These are phyloP conservation scores for Pelodiscus sinensis DNA, from an alignment of 2,113 vertebrate genomes.

Conservation along the genomic window DNA sequence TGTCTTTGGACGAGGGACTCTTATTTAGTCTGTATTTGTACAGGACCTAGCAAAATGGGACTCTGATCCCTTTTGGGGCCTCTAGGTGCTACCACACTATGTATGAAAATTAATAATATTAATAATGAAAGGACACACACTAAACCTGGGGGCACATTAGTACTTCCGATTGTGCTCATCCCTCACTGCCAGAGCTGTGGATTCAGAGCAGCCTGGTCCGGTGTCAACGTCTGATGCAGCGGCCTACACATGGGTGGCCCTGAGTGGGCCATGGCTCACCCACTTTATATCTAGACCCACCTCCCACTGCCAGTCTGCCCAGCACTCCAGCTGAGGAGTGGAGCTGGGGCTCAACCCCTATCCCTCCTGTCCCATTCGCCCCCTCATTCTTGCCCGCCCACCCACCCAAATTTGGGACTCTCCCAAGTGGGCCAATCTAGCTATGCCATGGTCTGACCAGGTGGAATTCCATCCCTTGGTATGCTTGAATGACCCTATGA, in stretches of 20 bases:
- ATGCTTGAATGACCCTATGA: slow-evolving; percentile 26
- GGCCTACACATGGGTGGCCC: no score
- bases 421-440: no score
- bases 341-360: no score
- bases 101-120: fast-evolving
- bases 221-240: no score
- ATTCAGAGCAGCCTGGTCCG: background rate
- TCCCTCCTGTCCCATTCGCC: no score
- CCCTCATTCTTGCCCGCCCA: no score
- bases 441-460: background rate
- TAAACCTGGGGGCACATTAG: fast-evolving
- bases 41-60: fast-evolving
- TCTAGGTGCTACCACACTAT: background rate
- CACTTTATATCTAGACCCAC: no score
- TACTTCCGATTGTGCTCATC: background rate
- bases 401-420: no score
- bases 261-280: no score
- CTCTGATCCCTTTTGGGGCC: background rate
- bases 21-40: background rate
- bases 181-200: background rate
- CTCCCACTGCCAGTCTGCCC: no score
- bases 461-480: background rate
- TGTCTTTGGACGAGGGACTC: background rate
- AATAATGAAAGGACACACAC: background rate
- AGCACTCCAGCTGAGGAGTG: no score